These are phyloP conservation scores for Scaptomyza montana DNA, from an alignment of 1,140 invertebrate species.

Conservation along the genomic window DNA sequence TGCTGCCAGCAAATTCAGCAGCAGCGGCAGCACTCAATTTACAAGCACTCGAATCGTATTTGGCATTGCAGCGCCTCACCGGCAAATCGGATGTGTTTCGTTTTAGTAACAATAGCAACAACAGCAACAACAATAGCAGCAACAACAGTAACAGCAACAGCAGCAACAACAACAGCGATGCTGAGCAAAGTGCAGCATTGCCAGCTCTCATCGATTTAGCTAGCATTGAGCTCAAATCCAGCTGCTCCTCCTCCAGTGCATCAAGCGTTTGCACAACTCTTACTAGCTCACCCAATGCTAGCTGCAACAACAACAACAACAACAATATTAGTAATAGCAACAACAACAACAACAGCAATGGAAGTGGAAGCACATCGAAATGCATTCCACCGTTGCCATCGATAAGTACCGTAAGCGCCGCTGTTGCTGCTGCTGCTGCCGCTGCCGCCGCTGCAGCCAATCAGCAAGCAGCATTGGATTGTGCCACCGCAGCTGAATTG, in stretches of 20 bases:
- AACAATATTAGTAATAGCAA: constrained; percentile 44
- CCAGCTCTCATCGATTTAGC: constrained; percentile 64
- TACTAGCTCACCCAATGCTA: constrained; percentile 33
- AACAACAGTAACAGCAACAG: constrained; percentile 29
- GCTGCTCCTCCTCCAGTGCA: constrained; percentile 84
- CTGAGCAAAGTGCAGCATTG: constrained; percentile 41
- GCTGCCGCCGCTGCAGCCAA: constrained; percentile 67
- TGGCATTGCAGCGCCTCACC: constrained; percentile 90
- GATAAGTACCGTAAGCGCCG: constrained; percentile 69
- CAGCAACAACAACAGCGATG: constrained; percentile 50
- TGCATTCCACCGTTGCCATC: constrained; percentile 67
- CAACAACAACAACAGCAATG: constrained; percentile 35
- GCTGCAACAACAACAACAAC: constrained; percentile 37
- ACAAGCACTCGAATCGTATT: constrained; percentile 92
- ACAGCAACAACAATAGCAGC: constrained; percentile 36
- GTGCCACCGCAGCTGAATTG: constrained; percentile 67
- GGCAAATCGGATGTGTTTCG: constrained; percentile 82
- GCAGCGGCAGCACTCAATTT: constrained; percentile 91
- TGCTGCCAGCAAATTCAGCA: constrained; percentile 90
- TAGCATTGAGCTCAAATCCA: constrained; percentile 83
- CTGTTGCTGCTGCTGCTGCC: constrained; percentile 64
- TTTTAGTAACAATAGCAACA: constrained; percentile 44
- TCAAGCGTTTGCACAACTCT: constrained; percentile 60
- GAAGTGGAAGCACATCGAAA: constrained; percentile 29
- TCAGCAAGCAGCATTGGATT: constrained; percentile 68